These are phyloP conservation scores for Hylomyscus alleni DNA, from an alignment of 2,797 vertebrate genomes.

Conservation along the genomic window DNA sequence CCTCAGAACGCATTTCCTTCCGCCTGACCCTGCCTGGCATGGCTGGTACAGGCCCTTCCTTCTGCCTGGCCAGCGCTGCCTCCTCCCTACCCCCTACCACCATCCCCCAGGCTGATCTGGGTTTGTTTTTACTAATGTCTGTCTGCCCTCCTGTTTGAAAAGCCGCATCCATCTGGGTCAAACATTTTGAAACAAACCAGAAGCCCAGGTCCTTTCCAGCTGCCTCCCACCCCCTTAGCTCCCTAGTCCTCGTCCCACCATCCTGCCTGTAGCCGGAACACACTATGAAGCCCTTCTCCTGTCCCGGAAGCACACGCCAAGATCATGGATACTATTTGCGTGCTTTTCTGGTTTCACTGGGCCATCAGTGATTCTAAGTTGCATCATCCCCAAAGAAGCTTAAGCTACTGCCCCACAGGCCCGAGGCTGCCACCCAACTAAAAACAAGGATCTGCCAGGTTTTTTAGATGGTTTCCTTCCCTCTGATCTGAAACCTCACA, in stretches of 20 bases:
- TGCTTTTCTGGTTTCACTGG: slow-evolving; percentile 23
- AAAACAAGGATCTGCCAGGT: neutral
- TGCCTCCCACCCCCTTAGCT: slow-evolving; percentile 62
- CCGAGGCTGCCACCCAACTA: slow-evolving; percentile 69
- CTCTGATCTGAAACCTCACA: slow-evolving; percentile 72
- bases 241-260: neutral
- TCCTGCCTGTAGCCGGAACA: slow-evolving; percentile 70
- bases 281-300: slow-evolving; percentile 61
- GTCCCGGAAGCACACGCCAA: neutral
- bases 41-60: slow-evolving; percentile 24
- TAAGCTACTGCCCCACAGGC: slow-evolving; percentile 72
- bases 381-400: slow-evolving; percentile 63
- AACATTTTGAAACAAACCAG: slow-evolving; percentile 83
- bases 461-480: slow-evolving; percentile 53
- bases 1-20: slow-evolving; percentile 9
- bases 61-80: neutral
- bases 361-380: slow-evolving; percentile 23
- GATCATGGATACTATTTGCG: slow-evolving; percentile 49
- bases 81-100: neutral
- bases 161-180: slow-evolving; percentile 82
- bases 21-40: slow-evolving; percentile 60
- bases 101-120: neutral
- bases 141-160: slow-evolving; percentile 78
- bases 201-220: slow-evolving; percentile 77
- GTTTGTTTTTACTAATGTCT: slow-evolving; percentile 73